A percentile compares a stretch with the other conserved stretches of the same genome.
These are phyloP conservation scores for Achroia grisella DNA, from an alignment of 1,140 invertebrate genomes.

Conservation along the genomic window DNA sequence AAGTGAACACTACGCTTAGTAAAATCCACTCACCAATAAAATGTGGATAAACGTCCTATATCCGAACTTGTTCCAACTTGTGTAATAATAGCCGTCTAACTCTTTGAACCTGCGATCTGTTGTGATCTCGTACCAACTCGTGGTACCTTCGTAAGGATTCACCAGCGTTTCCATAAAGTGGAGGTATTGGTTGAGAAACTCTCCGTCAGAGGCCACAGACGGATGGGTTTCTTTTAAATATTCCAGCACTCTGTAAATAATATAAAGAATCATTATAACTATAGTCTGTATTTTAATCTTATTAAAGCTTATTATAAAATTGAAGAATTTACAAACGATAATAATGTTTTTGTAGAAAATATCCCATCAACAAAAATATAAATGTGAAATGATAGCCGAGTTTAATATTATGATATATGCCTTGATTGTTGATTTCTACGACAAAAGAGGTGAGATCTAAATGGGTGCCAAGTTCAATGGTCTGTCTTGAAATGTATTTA, in stretches of 20 bases:
- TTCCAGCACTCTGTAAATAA: constrained; percentile 16
- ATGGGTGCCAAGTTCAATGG: too few species aligned
- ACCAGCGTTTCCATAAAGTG: constrained; percentile 8
- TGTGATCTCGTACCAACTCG: constrained; percentile 13
- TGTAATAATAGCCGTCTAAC: constrained; percentile 8
- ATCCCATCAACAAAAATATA: too few species aligned
- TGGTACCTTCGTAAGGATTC: constrained; percentile 6
- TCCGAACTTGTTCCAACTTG: constrained; percentile 11
- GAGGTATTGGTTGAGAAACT: constrained; percentile 7
- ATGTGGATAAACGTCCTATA: constrained; percentile 14
- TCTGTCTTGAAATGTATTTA: too few species aligned
- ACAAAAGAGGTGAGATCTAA: too few species aligned
- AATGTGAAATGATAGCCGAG: too few species aligned
- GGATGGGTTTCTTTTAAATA: constrained; percentile 24
- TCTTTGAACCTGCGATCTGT: constrained; percentile 1
- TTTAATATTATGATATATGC: too few species aligned
- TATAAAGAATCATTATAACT: not conserved
- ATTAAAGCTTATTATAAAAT: too few species aligned
- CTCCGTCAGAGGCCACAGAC: constrained; percentile 1
- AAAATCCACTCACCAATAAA: constrained; percentile 10
- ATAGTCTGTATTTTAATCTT: not conserved
- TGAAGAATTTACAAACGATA: too few species aligned
- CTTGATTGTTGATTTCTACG: too few species aligned
- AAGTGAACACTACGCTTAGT: too few species aligned
- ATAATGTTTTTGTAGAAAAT: too few species aligned